These are phyloP conservation scores for Gonioctena quinquepunctata DNA, from an alignment of 1,140 invertebrate genomes.

Conservation along the genomic window DNA sequence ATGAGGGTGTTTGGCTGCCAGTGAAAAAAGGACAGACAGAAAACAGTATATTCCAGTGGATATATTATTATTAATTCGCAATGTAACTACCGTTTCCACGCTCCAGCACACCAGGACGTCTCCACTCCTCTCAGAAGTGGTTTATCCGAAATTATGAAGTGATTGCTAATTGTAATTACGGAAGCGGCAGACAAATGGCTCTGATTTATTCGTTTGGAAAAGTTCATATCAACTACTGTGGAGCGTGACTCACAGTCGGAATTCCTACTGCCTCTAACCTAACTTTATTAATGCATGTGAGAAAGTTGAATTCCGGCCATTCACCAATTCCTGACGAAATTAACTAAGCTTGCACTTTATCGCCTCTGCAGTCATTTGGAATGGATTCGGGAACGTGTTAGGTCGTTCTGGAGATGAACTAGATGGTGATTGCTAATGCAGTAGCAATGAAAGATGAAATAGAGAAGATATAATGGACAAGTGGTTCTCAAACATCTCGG, in stretches of 20 bases:
- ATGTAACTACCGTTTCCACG: not conserved
- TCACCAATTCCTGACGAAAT: not conserved
- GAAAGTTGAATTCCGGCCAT: not conserved
- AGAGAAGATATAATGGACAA: too few species aligned
- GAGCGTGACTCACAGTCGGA: not conserved
- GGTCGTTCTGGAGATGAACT: not conserved
- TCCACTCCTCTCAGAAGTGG: not conserved
- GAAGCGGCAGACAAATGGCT: not conserved
- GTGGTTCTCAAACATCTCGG: too few species aligned
- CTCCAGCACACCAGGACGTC: not conserved
- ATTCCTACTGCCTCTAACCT: not conserved
- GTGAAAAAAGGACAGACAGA: too few species aligned
- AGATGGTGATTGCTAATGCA: not conserved
- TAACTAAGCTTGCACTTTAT: not conserved
- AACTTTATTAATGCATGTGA: not conserved
- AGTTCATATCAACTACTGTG: not conserved
- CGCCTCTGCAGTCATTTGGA: not conserved
- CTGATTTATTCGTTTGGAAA: not conserved
- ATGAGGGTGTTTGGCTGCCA: too few species aligned
- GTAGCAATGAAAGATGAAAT: too few species aligned
- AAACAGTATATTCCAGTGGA: too few species aligned
- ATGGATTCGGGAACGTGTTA: not conserved
- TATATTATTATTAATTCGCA: too few species aligned
- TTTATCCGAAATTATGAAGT: not conserved
- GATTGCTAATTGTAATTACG: not conserved